Evolutionary conservation across 1,140 invertebrate species (phyloP), one percentile per base, ranked within the genome.

Genomic region (Papilio helenus): DNA sequence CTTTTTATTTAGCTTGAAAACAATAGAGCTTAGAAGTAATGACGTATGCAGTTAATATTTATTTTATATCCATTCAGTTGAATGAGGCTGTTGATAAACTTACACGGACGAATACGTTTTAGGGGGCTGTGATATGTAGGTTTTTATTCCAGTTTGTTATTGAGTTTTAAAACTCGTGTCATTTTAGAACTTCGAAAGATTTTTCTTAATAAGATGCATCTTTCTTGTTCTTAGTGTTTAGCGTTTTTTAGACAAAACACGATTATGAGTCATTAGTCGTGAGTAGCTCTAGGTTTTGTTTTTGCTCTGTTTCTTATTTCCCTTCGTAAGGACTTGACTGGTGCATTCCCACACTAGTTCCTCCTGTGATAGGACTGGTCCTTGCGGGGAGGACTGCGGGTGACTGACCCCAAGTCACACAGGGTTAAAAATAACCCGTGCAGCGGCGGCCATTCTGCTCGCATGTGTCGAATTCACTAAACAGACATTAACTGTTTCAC

Each of bases 391-490:
- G 87, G 90, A 89, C 87, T 91, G 85, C 91, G 91, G 93, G 93
- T 93, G 89, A 93, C 81, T 93, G 91, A 93, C 91, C 93, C 91
- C 88, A 86, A 87, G 88, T 87, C 84, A 20, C 92, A 88, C 89
- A 89, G 89, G 93, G 92, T 93, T 94, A 93, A 94, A 94, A 94
- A 94, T 94, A 94, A 94, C 90, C 86, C 84, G 85, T 89, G 88
- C 87, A 88, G 85, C 87, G 88, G 86, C 91, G 90, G 89, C 85
- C 91, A 92, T 93, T 92, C 92, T 90, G 93, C 86, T 93, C 89
- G 87, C 93, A 94, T 94, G 90, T 93, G 93, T 93, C 93, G 93
- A 93, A 93, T 93, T 92, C 88, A 93, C 90, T 93, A 93, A 94
- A 93, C 90, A 94, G 91, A 86, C 90, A 91, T 92, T 91, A 92